Conservation (phyloP, 1,140 invertebrate species). For the Andrena cerasifolii region DNA sequence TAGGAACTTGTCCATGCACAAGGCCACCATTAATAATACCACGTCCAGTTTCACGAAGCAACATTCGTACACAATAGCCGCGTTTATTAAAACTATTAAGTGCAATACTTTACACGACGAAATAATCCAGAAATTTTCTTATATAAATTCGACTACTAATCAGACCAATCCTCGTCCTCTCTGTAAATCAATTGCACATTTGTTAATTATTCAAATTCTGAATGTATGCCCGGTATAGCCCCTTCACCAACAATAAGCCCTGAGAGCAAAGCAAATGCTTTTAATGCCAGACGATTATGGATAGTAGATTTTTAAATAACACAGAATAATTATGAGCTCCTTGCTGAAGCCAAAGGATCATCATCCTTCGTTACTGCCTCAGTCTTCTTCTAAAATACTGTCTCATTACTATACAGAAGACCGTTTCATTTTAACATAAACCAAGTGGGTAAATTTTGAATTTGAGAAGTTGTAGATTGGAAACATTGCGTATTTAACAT, state of each 20-base stretch:
- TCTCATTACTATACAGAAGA: conserved; percentile 7
- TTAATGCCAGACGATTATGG: neutral
- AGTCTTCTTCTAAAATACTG: conserved; percentile 8
- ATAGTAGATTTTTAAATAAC: neutral
- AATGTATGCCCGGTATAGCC: conserved; percentile 15
- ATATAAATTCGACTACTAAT: conserved; percentile 54
- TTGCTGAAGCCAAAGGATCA: conserved; percentile 21
- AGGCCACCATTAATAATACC: conserved; percentile 15
- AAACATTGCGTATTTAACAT: conserved; percentile 15
- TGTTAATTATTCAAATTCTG: conserved; percentile 44
- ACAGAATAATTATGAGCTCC: conserved; percentile 4
- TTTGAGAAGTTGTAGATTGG: neutral
- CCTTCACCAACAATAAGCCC: conserved; percentile 57
- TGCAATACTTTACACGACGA: conserved; percentile 3
- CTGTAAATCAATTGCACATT: conserved; percentile 66
- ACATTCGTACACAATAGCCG: conserved; percentile 26
- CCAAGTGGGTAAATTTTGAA: neutral
- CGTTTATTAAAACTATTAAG: neutral
- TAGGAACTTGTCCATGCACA: conserved; percentile 30
- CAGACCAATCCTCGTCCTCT: conserved; percentile 67
- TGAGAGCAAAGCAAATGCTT: conserved; percentile 51
- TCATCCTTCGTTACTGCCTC: conserved; percentile 23
- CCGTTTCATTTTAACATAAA: conserved; percentile 1
- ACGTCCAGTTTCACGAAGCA: conserved; percentile 27
- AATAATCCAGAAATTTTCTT: conserved; percentile 31